Conservation (phyloP, 2,888 invertebrate species). For the Pristionchus arcanus region DNA sequence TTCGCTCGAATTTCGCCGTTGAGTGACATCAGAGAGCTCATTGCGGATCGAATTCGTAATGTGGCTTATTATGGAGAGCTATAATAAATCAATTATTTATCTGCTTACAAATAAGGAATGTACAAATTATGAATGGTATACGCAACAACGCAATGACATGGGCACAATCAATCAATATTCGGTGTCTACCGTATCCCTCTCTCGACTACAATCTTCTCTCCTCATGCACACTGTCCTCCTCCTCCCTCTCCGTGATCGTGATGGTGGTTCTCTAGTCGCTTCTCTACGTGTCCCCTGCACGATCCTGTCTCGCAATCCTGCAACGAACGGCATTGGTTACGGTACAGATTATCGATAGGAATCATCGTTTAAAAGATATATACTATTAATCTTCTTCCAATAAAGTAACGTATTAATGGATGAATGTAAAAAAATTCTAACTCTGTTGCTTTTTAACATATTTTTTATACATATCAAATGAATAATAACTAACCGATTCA, state of each 20-base stretch:
- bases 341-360: not conserved
- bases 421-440: too few species aligned
- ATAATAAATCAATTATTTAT: not conserved
- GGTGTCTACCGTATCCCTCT: not conserved
- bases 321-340: slow-evolving; percentile 55
- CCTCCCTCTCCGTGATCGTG: slow-evolving; percentile 54
- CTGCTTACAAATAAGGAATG: not conserved
- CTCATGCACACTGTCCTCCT: slow-evolving; percentile 32
- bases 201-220: not conserved
- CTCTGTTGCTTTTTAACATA: too few species aligned
- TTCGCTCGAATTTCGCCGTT: too few species aligned
- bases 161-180: slow-evolving; percentile 1
- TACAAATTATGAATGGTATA: slow-evolving; percentile 2
- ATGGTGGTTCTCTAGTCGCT: slow-evolving; percentile 59
- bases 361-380: not conserved
- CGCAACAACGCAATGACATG: slow-evolving; percentile 6
- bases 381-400: too few species aligned
- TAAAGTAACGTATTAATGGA: too few species aligned
- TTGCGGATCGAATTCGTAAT: not conserved
- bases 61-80: not conserved
- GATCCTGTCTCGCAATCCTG: slow-evolving; percentile 78
- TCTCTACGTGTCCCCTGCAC: slow-evolving; percentile 77
- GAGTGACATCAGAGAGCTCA: too few species aligned
- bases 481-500: slow-evolving; percentile 43
- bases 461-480: not conserved